Evolutionary conservation across 2,888 invertebrate species (phyloP).

Genomic region (Xanthia togata): DNA sequence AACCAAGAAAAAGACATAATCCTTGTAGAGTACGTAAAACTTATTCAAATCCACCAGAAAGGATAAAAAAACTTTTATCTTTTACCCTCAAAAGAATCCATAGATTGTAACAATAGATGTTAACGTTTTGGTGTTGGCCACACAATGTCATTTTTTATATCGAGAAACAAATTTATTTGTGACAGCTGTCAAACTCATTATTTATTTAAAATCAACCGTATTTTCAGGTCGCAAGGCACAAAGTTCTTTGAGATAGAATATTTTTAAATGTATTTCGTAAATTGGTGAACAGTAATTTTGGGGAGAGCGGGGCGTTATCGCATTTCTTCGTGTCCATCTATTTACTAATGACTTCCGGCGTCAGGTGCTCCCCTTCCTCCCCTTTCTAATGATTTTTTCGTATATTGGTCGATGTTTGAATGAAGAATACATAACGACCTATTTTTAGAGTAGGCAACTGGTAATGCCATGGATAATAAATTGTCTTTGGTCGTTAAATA

Average conservation of each 20-base stretch:
- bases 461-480: conserved; percentile 11
- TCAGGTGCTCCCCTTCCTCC: conserved; percentile 85
- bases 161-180: conserved; percentile 69
- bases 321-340: conserved; percentile 86
- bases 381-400: conserved; percentile 80
- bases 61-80: conserved; percentile 69
- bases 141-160: conserved; percentile 85
- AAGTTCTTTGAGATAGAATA: conserved; percentile 21
- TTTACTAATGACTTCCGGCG: conserved; percentile 90
- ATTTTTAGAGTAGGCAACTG: conserved; percentile 35
- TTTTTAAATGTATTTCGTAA: conserved; percentile 46
- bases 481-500: conserved; percentile 17
- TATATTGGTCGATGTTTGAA: conserved; percentile 62
- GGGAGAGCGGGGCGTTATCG: conserved; percentile 87
- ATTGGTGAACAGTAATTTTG: conserved; percentile 80
- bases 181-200: conserved; percentile 50
- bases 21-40: conserved; percentile 45
- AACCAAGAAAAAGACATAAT: conserved; percentile 33
- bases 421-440: conserved; percentile 63
- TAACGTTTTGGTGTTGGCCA: conserved; percentile 84
- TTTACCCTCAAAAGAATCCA: conserved; percentile 78
- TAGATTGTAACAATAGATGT: conserved; percentile 85
- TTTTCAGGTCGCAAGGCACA: conserved; percentile 3
- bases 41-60: conserved; percentile 60
- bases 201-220: conserved; percentile 51